These are phyloP conservation scores for Caenorhabditis angaria DNA, from an alignment of 2,888 invertebrate genomes.

Conservation along the genomic window DNA sequence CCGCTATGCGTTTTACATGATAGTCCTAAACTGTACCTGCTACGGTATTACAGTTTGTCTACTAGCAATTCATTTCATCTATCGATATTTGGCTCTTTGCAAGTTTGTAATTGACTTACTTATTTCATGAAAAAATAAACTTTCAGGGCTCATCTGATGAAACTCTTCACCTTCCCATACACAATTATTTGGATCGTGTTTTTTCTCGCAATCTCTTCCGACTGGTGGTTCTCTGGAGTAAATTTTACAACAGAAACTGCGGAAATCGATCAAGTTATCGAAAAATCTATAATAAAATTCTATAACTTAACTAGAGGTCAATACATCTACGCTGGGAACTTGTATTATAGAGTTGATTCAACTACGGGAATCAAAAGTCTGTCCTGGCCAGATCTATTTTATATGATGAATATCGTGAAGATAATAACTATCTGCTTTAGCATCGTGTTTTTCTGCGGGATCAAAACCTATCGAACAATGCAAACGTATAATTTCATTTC, in stretches of 20 bases:
- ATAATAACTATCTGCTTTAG: conserved; percentile 7
- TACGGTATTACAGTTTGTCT: conserved; percentile 22
- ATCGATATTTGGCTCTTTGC: conserved; percentile 27
- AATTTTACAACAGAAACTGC: conserved; percentile 22
- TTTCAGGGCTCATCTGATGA: conserved; percentile 6
- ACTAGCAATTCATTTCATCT: conserved; percentile 24
- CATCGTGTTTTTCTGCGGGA: not conserved
- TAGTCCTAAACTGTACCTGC: conserved; percentile 32
- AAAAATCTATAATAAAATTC: conserved; percentile 21
- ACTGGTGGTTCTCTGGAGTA: conserved; percentile 35
- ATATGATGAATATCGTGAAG: conserved; percentile 22
- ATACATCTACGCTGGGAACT: conserved; percentile 26
- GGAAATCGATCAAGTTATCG: conserved; percentile 22
- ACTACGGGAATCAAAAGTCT: not conserved
- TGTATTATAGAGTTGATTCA: no score
- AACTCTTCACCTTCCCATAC: conserved; percentile 27
- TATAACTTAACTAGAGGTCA: conserved; percentile 29
- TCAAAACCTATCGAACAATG: not conserved
- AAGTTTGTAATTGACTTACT: conserved; percentile 12
- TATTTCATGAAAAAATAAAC: conserved; percentile 20
- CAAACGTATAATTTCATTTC: not conserved
- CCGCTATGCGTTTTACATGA: not conserved
- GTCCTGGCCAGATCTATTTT: conserved; percentile 18
- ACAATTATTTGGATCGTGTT: conserved; percentile 27
- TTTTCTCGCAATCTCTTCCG: conserved; percentile 25